Evolutionary conservation across 2,888 invertebrate genomes (phyloP).

Genomic region (Mantis religiosa): DNA sequence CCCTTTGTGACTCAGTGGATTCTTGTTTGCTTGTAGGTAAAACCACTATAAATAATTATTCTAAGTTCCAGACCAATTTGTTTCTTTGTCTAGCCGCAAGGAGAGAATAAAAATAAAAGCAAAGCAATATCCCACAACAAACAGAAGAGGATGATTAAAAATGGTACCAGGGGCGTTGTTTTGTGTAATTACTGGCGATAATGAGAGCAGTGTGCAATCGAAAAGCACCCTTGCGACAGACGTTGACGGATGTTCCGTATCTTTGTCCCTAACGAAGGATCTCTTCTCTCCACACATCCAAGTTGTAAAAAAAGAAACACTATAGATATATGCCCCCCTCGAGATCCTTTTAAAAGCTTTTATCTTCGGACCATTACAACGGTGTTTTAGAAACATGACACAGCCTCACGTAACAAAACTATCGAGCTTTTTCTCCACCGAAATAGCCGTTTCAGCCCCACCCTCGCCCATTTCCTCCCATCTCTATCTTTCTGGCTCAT

Average conservation of each 20-base stretch:
- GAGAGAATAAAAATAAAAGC: background rate
- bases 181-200: background rate
- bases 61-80: background rate
- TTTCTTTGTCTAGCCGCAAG: background rate
- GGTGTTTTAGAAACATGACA: conserved; percentile 10
- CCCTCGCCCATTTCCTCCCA: background rate
- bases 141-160: background rate
- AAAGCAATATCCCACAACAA: background rate
- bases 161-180: background rate
- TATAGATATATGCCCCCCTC: too few species aligned
- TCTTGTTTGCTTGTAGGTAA: background rate
- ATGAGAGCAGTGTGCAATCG: background rate
- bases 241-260: background rate
- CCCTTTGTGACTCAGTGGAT: background rate
- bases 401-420: background rate
- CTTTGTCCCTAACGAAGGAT: background rate
- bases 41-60: background rate
- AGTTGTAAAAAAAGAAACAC: background rate
- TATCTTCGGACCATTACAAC: conserved; percentile 14
- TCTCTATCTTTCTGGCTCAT: background rate
- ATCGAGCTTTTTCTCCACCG: background rate
- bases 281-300: background rate
- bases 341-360: conserved; percentile 16
- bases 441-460: background rate
- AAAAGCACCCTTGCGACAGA: background rate